Evolutionary conservation across 2,797 vertebrate species (phyloP).

Genomic region (Sphaeramia orbicularis): DNA sequence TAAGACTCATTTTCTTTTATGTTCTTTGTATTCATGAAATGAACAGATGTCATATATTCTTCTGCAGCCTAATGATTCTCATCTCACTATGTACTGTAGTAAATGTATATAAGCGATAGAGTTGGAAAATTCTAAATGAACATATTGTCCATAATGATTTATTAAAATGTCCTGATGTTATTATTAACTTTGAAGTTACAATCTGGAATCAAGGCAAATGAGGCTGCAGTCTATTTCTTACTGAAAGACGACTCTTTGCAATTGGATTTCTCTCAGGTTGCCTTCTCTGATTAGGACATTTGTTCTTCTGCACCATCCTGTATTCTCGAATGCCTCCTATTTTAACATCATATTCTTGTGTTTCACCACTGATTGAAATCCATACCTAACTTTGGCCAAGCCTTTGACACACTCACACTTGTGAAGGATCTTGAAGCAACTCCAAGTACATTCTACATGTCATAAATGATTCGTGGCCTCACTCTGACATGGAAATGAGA

Average conservation of each 20-base stretch:
- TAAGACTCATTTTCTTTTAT: too few relatives aligned
- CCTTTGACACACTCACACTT: background rate
- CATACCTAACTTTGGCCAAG: background rate
- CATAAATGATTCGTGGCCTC: constrained; percentile 3
- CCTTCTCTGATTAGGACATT: constrained; percentile 15
- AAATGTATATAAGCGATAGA: background rate
- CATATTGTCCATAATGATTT: background rate
- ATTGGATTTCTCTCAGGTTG: constrained; percentile 34
- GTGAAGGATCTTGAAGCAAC: constrained; percentile 4
- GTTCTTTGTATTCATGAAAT: too few relatives aligned
- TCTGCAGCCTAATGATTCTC: background rate
- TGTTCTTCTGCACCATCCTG: constrained; percentile 25
- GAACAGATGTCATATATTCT: too few relatives aligned
- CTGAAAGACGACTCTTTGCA: constrained; percentile 24
- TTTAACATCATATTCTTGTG: constrained; percentile 11
- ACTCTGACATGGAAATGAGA: constrained; percentile 10
- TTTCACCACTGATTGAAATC: constrained; percentile 12
- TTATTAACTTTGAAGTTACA: constrained; percentile 7
- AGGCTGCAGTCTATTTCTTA: constrained; percentile 16
- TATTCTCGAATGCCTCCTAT: constrained; percentile 18
- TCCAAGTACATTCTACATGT: background rate
- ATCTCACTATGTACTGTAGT: background rate
- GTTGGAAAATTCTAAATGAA: background rate
- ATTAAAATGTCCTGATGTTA: constrained; percentile 1
- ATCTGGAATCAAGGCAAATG: background rate